Evolutionary conservation across 2,888 invertebrate species (phyloP), one percentile per base, ranked within the genome.

Genomic region (Megamerina dolium): DNA sequence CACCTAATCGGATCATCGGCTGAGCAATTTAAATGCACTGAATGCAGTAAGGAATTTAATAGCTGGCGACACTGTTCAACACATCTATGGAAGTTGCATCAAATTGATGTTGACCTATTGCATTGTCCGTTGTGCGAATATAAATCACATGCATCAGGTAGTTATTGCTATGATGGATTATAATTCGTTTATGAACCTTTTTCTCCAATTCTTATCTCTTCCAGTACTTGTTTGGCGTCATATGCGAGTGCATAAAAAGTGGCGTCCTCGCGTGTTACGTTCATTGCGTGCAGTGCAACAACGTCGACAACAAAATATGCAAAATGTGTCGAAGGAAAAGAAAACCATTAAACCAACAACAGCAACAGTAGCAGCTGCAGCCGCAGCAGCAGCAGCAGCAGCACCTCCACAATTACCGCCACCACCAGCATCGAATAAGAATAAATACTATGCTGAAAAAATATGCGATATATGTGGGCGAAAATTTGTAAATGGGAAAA

Each of bases 41-140:
- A 75, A 37, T 81, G 81, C 50, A 68, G 70, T 2, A 60, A 74
- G 44, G 66, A 71, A n/a, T 73, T 78, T 49, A 63, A 72, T 2
- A 75, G 76, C 43, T 87, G 87, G 87, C 73, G 79, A 16, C 72
- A 75, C 5, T 80, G 84, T 56, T 77, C 81, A 6, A 68, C 76
- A 50, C 87, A 87, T 64, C 68, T 86, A 53, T 85, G 84, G 82
- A 79, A 78, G 53, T 68, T 72, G 3, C 85, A 86, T 64, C 72
- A 76, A 53, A 68, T 82, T 10, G 77, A 80, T 59, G 68, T 78
- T 39, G 81, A 80, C 50, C 59, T 81, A 30, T 65, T 78, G 33
- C 73, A 74, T 19, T 82, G 81, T 54, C 76, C 77, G 2, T 66
- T 76, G 42, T 82, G 82, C 54, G 59, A 63, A 5, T 80, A 77